Evolutionary conservation across 2,888 invertebrate species (phyloP).

Genomic region (Phalera bucephala): DNA sequence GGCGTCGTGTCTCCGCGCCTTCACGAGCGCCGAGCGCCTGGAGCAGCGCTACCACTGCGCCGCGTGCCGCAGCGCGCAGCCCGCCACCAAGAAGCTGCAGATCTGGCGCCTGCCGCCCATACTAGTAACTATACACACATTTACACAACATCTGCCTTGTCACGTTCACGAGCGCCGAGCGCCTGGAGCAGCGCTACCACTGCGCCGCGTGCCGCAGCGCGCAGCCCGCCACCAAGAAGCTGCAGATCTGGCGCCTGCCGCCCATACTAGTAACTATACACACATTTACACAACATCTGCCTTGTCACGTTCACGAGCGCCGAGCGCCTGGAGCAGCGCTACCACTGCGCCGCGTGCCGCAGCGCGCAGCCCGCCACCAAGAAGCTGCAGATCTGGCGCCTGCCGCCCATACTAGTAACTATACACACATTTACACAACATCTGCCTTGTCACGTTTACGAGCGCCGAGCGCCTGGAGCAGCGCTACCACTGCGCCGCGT

Average conservation of each 20-base stretch:
- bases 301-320: slow-evolving; percentile 88
- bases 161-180: slow-evolving; percentile 92
- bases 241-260: slow-evolving; percentile 95
- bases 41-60: slow-evolving; percentile 94
- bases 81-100: slow-evolving; percentile 94
- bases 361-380: slow-evolving; percentile 93
- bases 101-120: slow-evolving; percentile 95
- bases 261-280: slow-evolving; percentile 87
- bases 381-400: slow-evolving; percentile 94
- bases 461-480: slow-evolving; percentile 93
- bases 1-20: slow-evolving; percentile 92
- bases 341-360: slow-evolving; percentile 93
- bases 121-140: slow-evolving; percentile 77
- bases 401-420: slow-evolving; percentile 92
- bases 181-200: slow-evolving; percentile 92
- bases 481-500: slow-evolving; percentile 93
- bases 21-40: slow-evolving; percentile 93
- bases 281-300: not conserved
- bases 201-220: slow-evolving; percentile 92
- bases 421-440: not conserved
- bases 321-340: slow-evolving; percentile 93
- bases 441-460: slow-evolving; percentile 83
- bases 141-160: not conserved
- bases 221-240: slow-evolving; percentile 93
- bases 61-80: slow-evolving; percentile 91